Percentiles rank a stretch among this genome's conserved stretches.
phyloP scores from a whole-genome alignment of 2,113 vertebrate species.

The Chionomys nivalis region DNA sequence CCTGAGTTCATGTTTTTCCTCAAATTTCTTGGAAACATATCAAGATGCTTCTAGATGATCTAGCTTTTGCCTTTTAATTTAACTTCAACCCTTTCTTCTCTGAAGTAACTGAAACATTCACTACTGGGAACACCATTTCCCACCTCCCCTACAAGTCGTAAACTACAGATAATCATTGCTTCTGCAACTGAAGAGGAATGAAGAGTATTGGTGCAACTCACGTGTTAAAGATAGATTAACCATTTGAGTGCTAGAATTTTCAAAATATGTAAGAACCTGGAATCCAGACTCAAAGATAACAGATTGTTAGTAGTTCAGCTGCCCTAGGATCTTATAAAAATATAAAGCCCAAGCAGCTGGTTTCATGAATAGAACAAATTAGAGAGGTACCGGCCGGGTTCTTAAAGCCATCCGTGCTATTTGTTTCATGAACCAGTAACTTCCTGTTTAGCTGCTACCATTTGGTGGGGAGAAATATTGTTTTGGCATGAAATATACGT shows the following conservation, averaged over 20 bases:
- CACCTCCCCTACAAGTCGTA: neutral
- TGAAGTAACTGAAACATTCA: neutral
- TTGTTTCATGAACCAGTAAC: neutral
- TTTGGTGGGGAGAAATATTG: slow-evolving; percentile 24
- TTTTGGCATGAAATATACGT: slow-evolving; percentile 38
- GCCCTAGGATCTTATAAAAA: neutral
- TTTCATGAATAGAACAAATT: neutral
- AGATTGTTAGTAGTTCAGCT: neutral
- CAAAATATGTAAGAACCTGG: slow-evolving; percentile 44
- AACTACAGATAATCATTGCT: neutral
- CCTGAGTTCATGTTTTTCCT: neutral
- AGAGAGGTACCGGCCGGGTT: neutral
- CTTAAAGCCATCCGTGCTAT: neutral
- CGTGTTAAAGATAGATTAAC: neutral
- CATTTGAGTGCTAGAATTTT: neutral
- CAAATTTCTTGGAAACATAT: slow-evolving; percentile 7
- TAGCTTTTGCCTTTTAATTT: slow-evolving; percentile 25
- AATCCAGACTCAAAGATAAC: slow-evolving; percentile 14
- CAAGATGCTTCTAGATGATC: neutral
- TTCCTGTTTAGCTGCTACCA: neutral
- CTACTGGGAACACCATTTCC: neutral
- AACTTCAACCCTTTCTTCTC: slow-evolving; percentile 20
- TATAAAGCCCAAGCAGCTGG: neutral
- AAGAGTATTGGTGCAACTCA: neutral
- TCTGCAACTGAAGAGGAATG: neutral